phyloP scores from a whole-genome alignment of 2,113 vertebrate species.

The Myanophis thanlyinensis region DNA sequence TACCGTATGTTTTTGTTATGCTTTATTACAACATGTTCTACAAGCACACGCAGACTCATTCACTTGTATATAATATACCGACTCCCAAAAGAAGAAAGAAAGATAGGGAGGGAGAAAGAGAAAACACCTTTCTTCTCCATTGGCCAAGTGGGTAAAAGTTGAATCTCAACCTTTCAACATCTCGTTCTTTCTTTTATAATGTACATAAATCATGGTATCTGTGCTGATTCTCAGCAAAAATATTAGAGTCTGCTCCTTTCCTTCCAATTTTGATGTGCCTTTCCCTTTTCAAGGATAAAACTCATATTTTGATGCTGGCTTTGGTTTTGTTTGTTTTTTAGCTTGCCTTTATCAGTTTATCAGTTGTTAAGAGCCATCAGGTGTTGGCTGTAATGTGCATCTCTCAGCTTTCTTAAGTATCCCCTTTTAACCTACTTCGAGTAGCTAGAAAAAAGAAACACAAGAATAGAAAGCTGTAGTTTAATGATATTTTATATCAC shows the following conservation, averaged over 20 bases:
- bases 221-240: background rate
- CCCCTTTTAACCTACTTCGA: background rate
- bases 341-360: background rate
- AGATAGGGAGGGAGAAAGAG: background rate
- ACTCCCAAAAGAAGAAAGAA: background rate
- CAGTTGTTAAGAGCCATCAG: background rate
- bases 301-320: background rate
- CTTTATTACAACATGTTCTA: background rate
- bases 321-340: background rate
- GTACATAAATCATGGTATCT: background rate
- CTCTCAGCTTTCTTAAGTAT: background rate
- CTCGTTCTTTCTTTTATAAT: background rate
- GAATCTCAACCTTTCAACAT: background rate
- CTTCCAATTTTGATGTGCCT: background rate
- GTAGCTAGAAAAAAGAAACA: background rate
- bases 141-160: background rate
- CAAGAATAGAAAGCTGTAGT: background rate
- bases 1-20: background rate
- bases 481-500: background rate
- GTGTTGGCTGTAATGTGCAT: background rate
- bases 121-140: background rate
- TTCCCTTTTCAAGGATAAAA: background rate
- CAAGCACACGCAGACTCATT: background rate
- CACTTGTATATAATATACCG: background rate
- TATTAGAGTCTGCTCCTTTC: background rate